Evolutionary conservation across 2,888 invertebrate genomes (phyloP).

Genomic region (Volucella bombylans): DNA sequence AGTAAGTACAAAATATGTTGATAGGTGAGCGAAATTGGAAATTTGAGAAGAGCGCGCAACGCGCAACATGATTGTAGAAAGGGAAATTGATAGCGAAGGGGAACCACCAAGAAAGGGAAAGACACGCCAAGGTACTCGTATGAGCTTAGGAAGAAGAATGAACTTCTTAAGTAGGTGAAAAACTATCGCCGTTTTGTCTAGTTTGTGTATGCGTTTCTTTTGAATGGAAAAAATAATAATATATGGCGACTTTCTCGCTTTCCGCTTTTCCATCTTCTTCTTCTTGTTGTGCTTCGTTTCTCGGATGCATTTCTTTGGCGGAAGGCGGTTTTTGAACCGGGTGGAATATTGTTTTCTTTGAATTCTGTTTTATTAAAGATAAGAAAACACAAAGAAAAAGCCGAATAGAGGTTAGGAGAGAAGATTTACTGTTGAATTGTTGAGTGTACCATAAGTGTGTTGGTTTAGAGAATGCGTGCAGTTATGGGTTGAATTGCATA

Average conservation of each 20-base stretch:
- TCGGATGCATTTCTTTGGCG: constrained; percentile 3
- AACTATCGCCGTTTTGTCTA: constrained; percentile 70
- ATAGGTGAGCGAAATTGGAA: too few relatives aligned
- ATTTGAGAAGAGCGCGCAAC: constrained; percentile 26
- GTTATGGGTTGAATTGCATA: neutral
- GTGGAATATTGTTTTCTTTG: neutral
- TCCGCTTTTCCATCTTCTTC: constrained; percentile 42
- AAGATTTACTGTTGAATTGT: constrained; percentile 13
- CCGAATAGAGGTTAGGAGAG: constrained; percentile 31
- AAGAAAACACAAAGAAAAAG: constrained; percentile 1
- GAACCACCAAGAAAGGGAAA: constrained; percentile 55
- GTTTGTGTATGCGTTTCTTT: constrained; percentile 35
- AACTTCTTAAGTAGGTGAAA: constrained; percentile 73
- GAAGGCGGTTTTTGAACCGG: neutral
- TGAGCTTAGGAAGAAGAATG: constrained; percentile 39
- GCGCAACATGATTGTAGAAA: constrained; percentile 48
- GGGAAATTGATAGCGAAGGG: constrained; percentile 62
- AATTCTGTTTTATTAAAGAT: constrained; percentile 18
- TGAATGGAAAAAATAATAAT: neutral
- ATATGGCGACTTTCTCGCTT: constrained; percentile 63
- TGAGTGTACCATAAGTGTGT: neutral
- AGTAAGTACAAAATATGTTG: neutral
- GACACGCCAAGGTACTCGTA: constrained; percentile 45
- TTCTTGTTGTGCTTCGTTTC: constrained; percentile 11
- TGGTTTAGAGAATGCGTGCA: constrained; percentile 30